A percentile compares a stretch with the other conserved stretches of the same genome.
Evolutionary conservation across 2,888 invertebrate genomes (phyloP).

Genomic region (Pandemis heparana): DNA sequence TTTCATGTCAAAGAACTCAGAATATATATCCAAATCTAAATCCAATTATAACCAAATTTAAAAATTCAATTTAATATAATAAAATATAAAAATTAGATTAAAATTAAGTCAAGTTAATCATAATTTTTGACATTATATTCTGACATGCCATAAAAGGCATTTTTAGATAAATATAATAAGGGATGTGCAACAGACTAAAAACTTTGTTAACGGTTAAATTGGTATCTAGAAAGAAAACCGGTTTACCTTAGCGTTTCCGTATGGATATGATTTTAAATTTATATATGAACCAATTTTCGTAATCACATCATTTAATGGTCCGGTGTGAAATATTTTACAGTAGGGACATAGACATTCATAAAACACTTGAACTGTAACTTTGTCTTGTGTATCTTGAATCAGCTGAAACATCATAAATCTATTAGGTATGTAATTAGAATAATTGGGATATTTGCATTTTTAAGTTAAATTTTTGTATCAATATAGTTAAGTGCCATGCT

Average conservation of each 20-base stretch:
- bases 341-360: conserved; percentile 17
- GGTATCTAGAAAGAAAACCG: neutral
- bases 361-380: conserved; percentile 4
- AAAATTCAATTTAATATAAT: too few species aligned
- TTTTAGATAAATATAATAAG: too few species aligned
- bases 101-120: too few species aligned
- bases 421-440: neutral
- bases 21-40: too few species aligned
- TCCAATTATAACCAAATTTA: too few species aligned
- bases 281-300: conserved; percentile 46
- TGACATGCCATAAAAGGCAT: too few species aligned
- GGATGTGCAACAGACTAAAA: too few species aligned
- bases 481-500: too few species aligned
- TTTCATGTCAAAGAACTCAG: too few species aligned
- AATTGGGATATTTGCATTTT: neutral
- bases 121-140: too few species aligned
- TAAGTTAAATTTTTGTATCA: neutral
- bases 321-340: conserved; percentile 29
- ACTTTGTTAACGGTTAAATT: too few species aligned
- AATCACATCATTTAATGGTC: conserved; percentile 44
- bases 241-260: conserved; percentile 20
- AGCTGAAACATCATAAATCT: conserved; percentile 1
- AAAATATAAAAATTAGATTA: too few species aligned
- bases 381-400: neutral
- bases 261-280: conserved; percentile 43